Percentiles rank a stretch among this genome's conserved stretches.
Conservation (phyloP, 2,113 vertebrate species). For the Scalopus aquaticus region DNA sequence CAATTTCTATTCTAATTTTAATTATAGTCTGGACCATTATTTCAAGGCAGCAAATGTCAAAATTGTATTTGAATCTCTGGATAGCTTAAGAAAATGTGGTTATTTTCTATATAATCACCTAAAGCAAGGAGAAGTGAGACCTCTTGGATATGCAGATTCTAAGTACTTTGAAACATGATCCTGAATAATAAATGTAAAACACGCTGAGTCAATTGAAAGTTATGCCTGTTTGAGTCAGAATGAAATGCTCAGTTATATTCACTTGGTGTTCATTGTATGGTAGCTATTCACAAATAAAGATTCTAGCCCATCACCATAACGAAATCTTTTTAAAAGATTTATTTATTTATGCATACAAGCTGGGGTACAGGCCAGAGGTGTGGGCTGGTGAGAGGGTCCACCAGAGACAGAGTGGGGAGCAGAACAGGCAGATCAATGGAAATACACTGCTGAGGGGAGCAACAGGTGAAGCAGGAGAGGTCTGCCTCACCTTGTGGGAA, state of each 20-base stretch:
- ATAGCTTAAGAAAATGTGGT: slow-evolving; percentile 29
- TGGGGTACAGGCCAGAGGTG: no score
- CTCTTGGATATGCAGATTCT: not conserved
- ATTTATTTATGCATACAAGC: no score
- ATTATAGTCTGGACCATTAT: slow-evolving; percentile 60
- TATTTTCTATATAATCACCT: slow-evolving; percentile 53
- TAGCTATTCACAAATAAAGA: slow-evolving; percentile 55
- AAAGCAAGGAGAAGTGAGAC: not conserved
- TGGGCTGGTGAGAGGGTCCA: no score
- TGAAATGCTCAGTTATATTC: not conserved
- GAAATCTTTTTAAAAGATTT: no score
- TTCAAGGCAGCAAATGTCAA: slow-evolving; percentile 54
- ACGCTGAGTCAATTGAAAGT: not conserved
- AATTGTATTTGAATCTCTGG: slow-evolving; percentile 46
- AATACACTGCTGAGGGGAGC: no score
- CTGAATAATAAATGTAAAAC: not conserved
- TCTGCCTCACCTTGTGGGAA: no score
- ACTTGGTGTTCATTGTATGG: not conserved
- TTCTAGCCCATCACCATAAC: slow-evolving; percentile 53
- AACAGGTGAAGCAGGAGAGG: no score
- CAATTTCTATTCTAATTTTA: slow-evolving; percentile 59
- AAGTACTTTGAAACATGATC: not conserved
- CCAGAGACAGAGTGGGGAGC: no score
- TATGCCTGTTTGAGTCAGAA: not conserved
- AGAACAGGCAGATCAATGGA: no score